A percentile compares a stretch with the other conserved stretches of the same genome.
These are phyloP conservation scores for Craterocephalus amniculus DNA, from an alignment of 2,797 vertebrate genomes.

Conservation along the genomic window DNA sequence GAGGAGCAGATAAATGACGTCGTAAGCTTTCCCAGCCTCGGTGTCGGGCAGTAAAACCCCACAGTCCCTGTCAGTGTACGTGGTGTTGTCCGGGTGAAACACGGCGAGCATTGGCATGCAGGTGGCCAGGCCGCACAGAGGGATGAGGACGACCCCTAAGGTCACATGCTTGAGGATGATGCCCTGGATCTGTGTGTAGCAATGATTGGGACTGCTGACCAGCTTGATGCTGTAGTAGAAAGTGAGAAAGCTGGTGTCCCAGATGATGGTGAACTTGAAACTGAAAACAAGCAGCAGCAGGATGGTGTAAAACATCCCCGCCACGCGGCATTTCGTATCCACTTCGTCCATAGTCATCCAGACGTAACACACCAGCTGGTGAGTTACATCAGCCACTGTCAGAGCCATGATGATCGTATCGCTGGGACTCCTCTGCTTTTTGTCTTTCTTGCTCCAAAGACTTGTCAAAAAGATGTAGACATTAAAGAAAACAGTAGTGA, in stretches of 20 bases:
- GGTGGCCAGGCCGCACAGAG: conserved; percentile 63
- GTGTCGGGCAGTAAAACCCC: conserved; percentile 60
- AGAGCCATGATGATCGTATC: conserved; percentile 80
- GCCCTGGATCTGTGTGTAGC: conserved; percentile 76
- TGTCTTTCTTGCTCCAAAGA: conserved; percentile 63
- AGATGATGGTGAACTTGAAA: conserved; percentile 81
- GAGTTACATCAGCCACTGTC: conserved; percentile 54
- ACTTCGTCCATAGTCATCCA: conserved; percentile 80
- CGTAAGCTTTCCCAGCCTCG: conserved; percentile 41
- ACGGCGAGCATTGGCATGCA: conserved; percentile 70
- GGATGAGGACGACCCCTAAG: conserved; percentile 64
- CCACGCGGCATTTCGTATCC: conserved; percentile 61
- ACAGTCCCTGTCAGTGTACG: conserved; percentile 45
- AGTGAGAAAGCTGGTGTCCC: conserved; percentile 80
- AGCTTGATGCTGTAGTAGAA: conserved; percentile 86
- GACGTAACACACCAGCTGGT: conserved; percentile 76
- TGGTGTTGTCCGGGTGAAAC: conserved; percentile 52
- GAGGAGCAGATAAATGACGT: conserved; percentile 68
- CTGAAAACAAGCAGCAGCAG: conserved; percentile 69
- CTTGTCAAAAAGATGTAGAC: conserved; percentile 76
- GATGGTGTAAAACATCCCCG: conserved; percentile 36
- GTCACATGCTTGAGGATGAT: conserved; percentile 77
- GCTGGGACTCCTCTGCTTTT: conserved; percentile 74
- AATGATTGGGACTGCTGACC: conserved; percentile 76
- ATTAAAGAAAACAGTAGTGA: conserved; percentile 79